These are phyloP conservation scores for Thermophis baileyi DNA, from an alignment of 2,113 vertebrate species.

Conservation along the genomic window DNA sequence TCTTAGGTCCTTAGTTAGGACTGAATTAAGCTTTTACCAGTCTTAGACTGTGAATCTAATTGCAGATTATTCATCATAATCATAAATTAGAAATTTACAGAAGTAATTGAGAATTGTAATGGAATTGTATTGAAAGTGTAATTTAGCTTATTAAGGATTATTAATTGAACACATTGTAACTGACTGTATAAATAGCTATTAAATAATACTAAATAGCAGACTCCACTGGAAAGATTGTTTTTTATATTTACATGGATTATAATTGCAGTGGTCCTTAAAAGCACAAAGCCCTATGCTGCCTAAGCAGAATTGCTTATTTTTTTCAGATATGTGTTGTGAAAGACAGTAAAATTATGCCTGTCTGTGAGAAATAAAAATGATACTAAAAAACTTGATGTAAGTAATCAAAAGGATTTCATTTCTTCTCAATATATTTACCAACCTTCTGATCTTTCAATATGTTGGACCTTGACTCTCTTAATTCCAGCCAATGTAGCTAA, in stretches of 20 bases:
- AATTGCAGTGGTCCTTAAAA: not conserved
- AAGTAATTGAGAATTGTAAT: rapidly evolving
- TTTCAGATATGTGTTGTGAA: not conserved
- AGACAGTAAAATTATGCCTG: not conserved
- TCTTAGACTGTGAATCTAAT: not conserved
- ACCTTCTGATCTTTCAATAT: not conserved
- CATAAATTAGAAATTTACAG: not conserved
- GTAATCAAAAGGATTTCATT: not conserved
- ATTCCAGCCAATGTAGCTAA: not conserved
- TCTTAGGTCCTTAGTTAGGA: not conserved
- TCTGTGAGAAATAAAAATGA: not conserved
- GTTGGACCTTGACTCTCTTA: not conserved
- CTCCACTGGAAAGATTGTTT: not conserved
- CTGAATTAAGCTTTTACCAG: not conserved
- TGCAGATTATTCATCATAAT: not conserved
- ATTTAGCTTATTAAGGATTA: not conserved
- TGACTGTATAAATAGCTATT: not conserved
- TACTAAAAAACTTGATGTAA: not conserved
- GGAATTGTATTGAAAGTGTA: not conserved
- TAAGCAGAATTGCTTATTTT: not conserved
- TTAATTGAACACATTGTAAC: not conserved
- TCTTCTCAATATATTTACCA: not conserved
- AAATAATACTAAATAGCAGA: not conserved
- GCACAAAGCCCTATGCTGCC: not conserved
- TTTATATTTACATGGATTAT: not conserved